Base-by-base conservation (phyloP, 2,113 vertebrate species). In the Carassius auratus region DNA sequence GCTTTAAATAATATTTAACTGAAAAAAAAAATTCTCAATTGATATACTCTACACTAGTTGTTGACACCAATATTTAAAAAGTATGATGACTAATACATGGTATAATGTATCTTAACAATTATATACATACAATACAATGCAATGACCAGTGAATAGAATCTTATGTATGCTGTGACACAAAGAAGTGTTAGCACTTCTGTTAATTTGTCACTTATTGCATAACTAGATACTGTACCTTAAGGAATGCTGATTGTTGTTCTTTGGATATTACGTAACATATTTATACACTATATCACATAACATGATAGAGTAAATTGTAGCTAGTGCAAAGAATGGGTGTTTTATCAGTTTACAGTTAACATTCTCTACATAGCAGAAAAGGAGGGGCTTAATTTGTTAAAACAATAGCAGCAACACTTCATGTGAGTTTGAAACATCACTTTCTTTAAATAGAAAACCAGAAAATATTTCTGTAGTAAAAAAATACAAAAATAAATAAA, bases 141-240 rank as follows among this genome's bases (percentile, higher is more conserved):
- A 52, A 52, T 5, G 14, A 52, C 1, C 10, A 13, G 68, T 8
- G 19, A n/a, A 73, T n/a, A 73, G 9, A n/a, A 45, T 73, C 19
- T 21, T 6, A 42, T 42, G 9, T 10, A n/a, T 0, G 9, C 45
- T 45, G 17, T 14, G 10, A 75, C n/a, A 75, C 19, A 7, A 50
- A n/a, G 21, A n/a, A 38, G 69, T 26, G 55, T 13, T 19, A 76
- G 76, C 33, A 84, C 36, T 17, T 61, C 21, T 59, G 23, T 84
- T 84, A 74, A 76, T 73, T 42, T 84, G 33, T 84, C 30, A 61
- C 73, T 76, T 48, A 62, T 76, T 48, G 23, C 71, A 84, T 36
- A 84, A 84, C 57, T 50, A n/a, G 23, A 13, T 7, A 48, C 21
- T 21, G 19, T 7, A n/a, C 38, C 9, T 14, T 76, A 84, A 76